phyloP scores from a whole-genome alignment of 2,113 vertebrate genomes.

The Chelonoidis abingdonii region DNA sequence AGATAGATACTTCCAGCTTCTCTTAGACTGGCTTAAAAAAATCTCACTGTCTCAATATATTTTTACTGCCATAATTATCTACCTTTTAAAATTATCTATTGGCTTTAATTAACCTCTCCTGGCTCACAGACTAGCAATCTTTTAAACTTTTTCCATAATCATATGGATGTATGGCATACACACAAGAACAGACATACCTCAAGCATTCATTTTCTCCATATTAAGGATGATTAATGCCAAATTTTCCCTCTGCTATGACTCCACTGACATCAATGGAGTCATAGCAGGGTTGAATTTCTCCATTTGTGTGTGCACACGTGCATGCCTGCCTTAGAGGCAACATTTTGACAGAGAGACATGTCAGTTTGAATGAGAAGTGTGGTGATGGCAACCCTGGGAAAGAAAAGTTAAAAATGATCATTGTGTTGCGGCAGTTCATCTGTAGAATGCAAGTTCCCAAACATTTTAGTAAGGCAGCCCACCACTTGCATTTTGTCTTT shows the following conservation, averaged over 20 bases:
- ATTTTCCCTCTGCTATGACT: not conserved
- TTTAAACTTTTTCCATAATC: not conserved
- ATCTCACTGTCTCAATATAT: not conserved
- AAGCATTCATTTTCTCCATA: not conserved
- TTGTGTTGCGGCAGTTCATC: too few relatives aligned
- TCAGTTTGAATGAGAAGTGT: not conserved
- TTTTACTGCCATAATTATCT: not conserved
- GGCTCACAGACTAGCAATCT: not conserved
- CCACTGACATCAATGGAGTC: not conserved
- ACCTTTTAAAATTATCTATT: not conserved
- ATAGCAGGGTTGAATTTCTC: not conserved
- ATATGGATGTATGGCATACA: not conserved
- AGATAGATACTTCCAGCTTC: not conserved
- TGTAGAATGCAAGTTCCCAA: too few relatives aligned
- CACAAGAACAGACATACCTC: not conserved
- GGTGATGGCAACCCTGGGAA: not conserved
- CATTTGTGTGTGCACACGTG: not conserved
- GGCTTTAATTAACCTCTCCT: not conserved
- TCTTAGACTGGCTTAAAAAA: not conserved
- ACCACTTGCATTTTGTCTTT: too few relatives aligned
- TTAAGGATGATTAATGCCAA: not conserved
- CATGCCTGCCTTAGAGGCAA: not conserved
- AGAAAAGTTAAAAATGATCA: not conserved
- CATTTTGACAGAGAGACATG: not conserved
- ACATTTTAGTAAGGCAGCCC: too few relatives aligned